Conservation (phyloP, 2,797 vertebrate species). For the Fratercula arctica region DNA sequence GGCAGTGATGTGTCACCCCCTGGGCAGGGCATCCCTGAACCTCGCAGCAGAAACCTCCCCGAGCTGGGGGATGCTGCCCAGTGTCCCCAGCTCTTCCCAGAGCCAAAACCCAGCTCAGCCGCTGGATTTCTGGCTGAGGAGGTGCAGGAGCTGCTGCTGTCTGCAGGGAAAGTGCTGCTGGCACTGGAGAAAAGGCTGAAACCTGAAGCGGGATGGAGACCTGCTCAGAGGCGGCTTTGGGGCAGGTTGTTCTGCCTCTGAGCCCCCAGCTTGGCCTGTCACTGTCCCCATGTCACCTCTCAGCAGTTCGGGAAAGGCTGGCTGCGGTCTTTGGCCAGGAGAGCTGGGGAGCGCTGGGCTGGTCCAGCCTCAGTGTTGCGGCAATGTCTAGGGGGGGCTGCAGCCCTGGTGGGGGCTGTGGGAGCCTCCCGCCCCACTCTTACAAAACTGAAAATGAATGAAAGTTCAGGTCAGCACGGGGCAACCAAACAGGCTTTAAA, state of each 20-base stretch:
- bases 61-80: accelerated
- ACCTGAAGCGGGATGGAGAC: neutral
- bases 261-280: neutral
- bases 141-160: neutral
- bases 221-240: neutral
- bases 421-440: neutral
- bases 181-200: neutral
- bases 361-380: neutral
- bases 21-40: neutral
- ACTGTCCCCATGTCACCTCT: neutral
- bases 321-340: neutral
- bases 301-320: accelerated
- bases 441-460: neutral
- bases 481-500: neutral
- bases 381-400: neutral
- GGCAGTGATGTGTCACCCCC: neutral
- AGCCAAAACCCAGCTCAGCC: accelerated
- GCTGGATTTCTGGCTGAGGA: neutral
- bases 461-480: neutral
- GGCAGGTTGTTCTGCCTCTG: neutral
- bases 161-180: neutral
- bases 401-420: neutral
- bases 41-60: neutral
- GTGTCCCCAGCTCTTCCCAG: neutral
- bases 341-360: neutral